phyloP scores from a whole-genome alignment of 2,797 vertebrate species.

The Bovichtus variegatus region DNA sequence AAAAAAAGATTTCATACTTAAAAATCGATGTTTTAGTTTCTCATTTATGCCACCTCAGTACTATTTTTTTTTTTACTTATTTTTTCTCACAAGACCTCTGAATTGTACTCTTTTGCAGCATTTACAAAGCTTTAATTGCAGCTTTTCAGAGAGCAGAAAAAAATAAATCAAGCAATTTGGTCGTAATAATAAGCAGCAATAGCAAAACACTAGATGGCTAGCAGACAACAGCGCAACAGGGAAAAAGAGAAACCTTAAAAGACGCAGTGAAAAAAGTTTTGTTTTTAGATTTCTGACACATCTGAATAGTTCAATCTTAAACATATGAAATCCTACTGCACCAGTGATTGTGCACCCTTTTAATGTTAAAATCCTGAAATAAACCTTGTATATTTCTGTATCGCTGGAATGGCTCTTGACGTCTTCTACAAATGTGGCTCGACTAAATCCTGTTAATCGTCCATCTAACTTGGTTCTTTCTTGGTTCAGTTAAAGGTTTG shows the following conservation, averaged over 20 bases:
- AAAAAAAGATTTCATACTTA: not conserved
- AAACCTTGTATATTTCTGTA: not conserved
- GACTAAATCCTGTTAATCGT: not conserved
- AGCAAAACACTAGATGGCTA: not conserved
- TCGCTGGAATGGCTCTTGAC: not conserved
- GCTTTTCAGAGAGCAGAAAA: constrained; percentile 18
- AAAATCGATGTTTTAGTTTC: not conserved
- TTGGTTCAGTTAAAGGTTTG: not conserved
- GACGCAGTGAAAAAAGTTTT: constrained; percentile 16
- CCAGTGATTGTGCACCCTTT: not conserved
- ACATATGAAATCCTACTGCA: not conserved
- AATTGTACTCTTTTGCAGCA: constrained; percentile 4
- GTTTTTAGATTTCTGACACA: constrained; percentile 17
- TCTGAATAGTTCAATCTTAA: no score
- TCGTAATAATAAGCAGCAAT: not conserved
- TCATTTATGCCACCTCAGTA: constrained; percentile 1
- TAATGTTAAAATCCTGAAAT: not conserved
- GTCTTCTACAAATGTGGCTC: not conserved
- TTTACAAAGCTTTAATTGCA: not conserved
- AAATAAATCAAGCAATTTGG: constrained; percentile 17
- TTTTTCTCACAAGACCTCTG: not conserved
- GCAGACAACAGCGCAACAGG: not conserved
- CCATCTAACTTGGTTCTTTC: not conserved
- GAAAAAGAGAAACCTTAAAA: not conserved
- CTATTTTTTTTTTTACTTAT: not conserved